Conservation (phyloP, 2,797 vertebrate genomes). For the Todus mexicanus region DNA sequence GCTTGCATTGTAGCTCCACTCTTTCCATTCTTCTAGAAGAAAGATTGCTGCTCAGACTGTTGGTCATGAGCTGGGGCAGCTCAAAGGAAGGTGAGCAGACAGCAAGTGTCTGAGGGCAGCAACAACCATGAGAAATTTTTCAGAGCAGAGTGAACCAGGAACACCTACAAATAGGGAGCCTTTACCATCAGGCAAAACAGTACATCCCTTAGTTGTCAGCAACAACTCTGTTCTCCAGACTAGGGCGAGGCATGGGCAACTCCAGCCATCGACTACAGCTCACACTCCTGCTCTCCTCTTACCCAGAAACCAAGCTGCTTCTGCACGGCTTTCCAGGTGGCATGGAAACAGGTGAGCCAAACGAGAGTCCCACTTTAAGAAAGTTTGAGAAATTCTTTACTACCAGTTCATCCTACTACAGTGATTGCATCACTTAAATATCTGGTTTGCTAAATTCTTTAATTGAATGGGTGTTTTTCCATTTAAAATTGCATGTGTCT, state of each 20-base stretch:
- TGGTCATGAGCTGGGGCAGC: neutral
- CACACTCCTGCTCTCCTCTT: neutral
- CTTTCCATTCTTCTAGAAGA: neutral
- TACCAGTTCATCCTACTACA: neutral
- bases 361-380: neutral
- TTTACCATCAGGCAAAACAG: neutral
- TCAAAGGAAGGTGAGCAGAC: neutral
- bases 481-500: slow-evolving; percentile 11
- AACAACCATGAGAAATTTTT: neutral
- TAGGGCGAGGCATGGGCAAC: neutral
- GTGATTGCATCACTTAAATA: neutral
- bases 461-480: slow-evolving; percentile 26
- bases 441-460: neutral
- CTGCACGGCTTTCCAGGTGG: neutral
- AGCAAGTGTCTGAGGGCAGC: neutral
- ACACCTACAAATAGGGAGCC: neutral
- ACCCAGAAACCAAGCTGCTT: neutral
- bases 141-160: neutral
- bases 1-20: neutral
- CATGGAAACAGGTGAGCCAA: neutral
- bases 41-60: neutral
- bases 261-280: neutral
- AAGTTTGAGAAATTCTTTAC: neutral
- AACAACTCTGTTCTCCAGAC: neutral
- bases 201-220: rapidly evolving